Conservation (phyloP, 2,113 vertebrate species). For the Brachypodius melanocephalos region DNA sequence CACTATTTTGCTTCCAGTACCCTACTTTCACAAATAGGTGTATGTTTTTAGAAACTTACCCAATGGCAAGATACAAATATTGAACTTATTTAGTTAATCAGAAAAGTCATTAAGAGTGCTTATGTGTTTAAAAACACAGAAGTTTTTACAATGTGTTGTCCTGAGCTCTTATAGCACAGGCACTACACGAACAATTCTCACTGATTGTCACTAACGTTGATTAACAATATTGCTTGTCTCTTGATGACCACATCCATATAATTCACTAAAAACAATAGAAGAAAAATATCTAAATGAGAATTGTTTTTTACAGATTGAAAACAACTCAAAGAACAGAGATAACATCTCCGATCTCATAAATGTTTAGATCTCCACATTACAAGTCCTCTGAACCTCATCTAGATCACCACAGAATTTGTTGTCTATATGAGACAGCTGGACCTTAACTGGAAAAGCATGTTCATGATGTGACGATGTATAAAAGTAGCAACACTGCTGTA, state of each 20-base stretch:
- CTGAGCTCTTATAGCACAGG: background rate
- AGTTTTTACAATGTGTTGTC: background rate
- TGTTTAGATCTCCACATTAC: rapidly evolving
- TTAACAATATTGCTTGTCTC: background rate
- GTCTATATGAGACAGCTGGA: background rate
- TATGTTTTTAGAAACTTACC: background rate
- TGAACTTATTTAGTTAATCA: background rate
- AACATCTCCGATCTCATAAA: background rate
- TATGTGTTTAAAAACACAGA: background rate
- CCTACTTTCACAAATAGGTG: background rate
- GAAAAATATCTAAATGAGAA: background rate
- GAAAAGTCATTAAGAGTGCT: background rate
- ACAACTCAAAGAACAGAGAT: background rate
- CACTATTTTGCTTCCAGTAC: background rate
- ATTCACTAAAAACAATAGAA: background rate
- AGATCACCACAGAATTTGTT: background rate
- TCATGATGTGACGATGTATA: background rate
- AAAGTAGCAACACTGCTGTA: background rate
- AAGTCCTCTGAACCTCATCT: background rate
- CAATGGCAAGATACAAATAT: background rate
- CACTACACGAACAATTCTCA: background rate
- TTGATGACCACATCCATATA: background rate
- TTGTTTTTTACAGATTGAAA: background rate
- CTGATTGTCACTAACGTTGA: rapidly evolving
- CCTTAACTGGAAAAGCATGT: background rate